These are phyloP conservation scores for Neogale vison DNA, from an alignment of 2,113 vertebrate genomes.

Conservation along the genomic window DNA sequence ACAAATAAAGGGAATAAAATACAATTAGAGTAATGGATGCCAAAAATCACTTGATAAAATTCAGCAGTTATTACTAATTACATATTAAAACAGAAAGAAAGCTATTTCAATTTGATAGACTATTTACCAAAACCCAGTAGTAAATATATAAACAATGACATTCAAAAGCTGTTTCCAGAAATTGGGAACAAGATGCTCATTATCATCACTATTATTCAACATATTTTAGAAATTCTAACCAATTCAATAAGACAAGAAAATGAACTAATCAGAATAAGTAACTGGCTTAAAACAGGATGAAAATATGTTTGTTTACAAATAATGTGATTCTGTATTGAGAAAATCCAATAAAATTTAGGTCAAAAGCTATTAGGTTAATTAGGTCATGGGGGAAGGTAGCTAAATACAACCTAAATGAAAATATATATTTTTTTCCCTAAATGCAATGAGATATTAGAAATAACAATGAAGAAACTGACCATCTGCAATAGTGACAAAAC, in stretches of 20 bases:
- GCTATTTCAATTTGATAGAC: conserved; percentile 27
- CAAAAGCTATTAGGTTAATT: neutral
- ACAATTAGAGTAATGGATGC: neutral
- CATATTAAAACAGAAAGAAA: conserved; percentile 55
- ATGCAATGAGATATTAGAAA: conserved; percentile 18
- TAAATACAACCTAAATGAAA: neutral
- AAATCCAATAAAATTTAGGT: conserved; percentile 35
- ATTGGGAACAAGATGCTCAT: neutral
- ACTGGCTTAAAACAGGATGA: neutral
- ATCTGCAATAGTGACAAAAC: neutral
- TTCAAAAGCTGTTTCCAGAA: conserved; percentile 11
- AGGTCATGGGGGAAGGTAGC: neutral
- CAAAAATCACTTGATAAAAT: conserved; percentile 40
- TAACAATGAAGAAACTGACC: conserved; percentile 24
- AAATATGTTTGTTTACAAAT: conserved; percentile 24
- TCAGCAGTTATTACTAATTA: conserved; percentile 40
- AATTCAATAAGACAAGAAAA: conserved; percentile 24
- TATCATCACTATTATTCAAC: neutral
- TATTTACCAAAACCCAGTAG: conserved; percentile 34
- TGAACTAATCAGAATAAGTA: neutral
- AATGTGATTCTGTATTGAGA: neutral
- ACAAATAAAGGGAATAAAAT: conserved; percentile 28
- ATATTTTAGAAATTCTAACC: neutral
- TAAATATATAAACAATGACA: conserved; percentile 10
- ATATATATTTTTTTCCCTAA: neutral